Base-by-base conservation (phyloP, 2,888 invertebrate genomes). In the Meiosimyza platycephala region DNA sequence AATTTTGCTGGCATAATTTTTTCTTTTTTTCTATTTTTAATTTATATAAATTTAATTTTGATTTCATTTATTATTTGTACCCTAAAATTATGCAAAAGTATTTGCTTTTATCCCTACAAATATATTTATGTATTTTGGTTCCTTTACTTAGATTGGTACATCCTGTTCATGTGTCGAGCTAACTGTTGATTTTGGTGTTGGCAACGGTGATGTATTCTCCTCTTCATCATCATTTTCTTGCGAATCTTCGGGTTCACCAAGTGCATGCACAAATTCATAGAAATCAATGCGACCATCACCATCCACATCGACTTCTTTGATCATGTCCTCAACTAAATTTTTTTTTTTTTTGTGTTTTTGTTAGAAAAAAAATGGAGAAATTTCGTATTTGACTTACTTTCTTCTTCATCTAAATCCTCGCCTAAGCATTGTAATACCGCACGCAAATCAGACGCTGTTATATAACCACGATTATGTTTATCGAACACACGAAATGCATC, bases 201-300 rank as follows among this genome's bases (percentile, higher is more conserved):
- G 86, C 78, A 87, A 80, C 78, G 86, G 86, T 71, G 87, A 87
- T 72, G 85, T 85, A 33, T 90, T 90, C 62, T 92, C 92, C 75
- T 91, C 91, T 54, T 92, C 92, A 51, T 94, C 94, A 54, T 93
- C 93, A 65, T 92, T 92, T 62, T 92, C 92, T 78, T 92, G 91
- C 40, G 92, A 92, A 80, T 94, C 94, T 84, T 94, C 94, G 0
- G 95, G 95, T 85, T 95, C 95, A 1, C 95, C 95, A 7, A 95
- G 89, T 0, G 95, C 95, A 81, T 94, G 91, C 3, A 94, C 95
- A 75, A 88, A 88, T 93, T 96, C 97, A 84, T 96, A 93, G 88
- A 96, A 97, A 87, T 97, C 96, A 82, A 97, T 97, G 77, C 95
- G 91, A 2, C 97, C 97, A 85, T 97, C 97, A 1, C 97, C 96